Conservation (phyloP, 35 echinoderm and acorn worm genomes). For the Acanthaster planci region DNA sequence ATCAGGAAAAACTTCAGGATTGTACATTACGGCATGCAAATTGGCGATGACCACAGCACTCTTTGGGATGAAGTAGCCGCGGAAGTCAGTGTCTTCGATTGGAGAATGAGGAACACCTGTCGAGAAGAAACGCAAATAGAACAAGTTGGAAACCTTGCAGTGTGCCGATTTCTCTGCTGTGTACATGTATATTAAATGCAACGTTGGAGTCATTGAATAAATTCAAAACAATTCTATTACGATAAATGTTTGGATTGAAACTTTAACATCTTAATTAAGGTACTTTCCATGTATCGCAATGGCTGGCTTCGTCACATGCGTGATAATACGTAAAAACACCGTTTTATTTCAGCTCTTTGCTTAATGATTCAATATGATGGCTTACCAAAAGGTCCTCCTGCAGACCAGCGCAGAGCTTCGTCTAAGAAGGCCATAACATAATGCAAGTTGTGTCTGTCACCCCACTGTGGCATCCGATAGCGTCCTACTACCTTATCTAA, state of each 20-base stretch:
- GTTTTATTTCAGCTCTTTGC: too few species aligned
- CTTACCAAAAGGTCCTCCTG: constrained; percentile 46
- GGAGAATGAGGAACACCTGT: constrained; percentile 67
- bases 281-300: too few species aligned
- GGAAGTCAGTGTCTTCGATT: constrained; percentile 35
- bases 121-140: neutral
- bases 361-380: neutral
- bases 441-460: constrained; percentile 37
- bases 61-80: constrained; percentile 75
- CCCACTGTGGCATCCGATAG: constrained; percentile 40
- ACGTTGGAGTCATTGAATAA: too few species aligned
- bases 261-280: too few species aligned
- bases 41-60: constrained; percentile 72
- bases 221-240: too few species aligned
- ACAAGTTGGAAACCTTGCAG: neutral
- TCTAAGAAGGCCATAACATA: constrained; percentile 55
- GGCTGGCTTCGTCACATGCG: too few species aligned
- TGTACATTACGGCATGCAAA: constrained; percentile 63
- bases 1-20: constrained; percentile 54
- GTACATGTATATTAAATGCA: too few species aligned
- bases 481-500: constrained; percentile 58
- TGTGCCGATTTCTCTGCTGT: too few species aligned
- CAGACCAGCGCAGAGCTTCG: constrained; percentile 44
- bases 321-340: too few species aligned
- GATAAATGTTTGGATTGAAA: too few species aligned